Evolutionary conservation across 2,888 invertebrate species (phyloP), one percentile per base, ranked within the genome.

Genomic region (Ceramica pisi): DNA sequence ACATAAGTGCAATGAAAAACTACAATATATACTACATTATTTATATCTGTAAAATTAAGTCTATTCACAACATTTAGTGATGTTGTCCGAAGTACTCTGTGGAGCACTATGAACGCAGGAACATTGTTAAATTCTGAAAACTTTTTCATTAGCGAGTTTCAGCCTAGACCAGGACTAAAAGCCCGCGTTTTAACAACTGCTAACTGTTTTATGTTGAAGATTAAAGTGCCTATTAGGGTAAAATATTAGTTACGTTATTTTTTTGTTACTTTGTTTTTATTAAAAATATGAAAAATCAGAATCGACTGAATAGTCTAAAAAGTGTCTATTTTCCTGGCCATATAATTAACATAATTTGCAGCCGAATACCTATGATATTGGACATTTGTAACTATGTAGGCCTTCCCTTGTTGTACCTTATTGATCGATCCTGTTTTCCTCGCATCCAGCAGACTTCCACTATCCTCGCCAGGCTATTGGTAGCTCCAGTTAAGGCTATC

Each of bases 91-190:
- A 75, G 79, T 65, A 79, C 46, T 56, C 41, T 44, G 51, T 41
- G 1, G 57, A 55, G 67, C 31, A 67, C 71, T 75, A 50, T 57
- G n/a, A 62, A 56, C 35, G 51, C 12, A 26, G 31, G 61, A 69
- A 57, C 61, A 64, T 62, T 75, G 79, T 67, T 57, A 35, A 62
- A 67, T 64, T 75, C 56, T 79, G 64, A 50, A 68, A 79, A 79
- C 79, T 76, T 80, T 80, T 80, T 76, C 72, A 76, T 80, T 80
- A 76, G 46, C 31, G 46, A 76, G 76, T 76, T 71, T 73, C 53
- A 65, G 65, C 51, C 79, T 79, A 71, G 71, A 6, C 59, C 5
- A 53, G 65, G 41, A 55, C 63, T 76, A 62, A 79, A 79, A 79
- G 76, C 71, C 55, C 6, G 5, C 26, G 41, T 71, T 70, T 67